Conservation (phyloP, 30 jellyfish, hydroid and myxozoan species). For the Morbakka virulenta region DNA sequence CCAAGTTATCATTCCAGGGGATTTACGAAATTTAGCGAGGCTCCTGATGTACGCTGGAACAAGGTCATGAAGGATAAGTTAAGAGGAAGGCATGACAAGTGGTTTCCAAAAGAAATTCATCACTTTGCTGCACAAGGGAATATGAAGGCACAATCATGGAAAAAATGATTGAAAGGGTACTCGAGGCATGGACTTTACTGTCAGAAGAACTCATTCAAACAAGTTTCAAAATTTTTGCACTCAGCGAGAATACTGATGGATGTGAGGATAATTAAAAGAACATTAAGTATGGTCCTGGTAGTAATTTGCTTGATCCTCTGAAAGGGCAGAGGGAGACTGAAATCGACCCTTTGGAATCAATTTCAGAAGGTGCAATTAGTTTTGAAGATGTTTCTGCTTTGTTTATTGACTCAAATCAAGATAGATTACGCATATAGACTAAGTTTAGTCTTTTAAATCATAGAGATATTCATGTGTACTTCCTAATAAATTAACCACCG, state of each 20-base stretch:
- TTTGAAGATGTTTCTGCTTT: not conserved
- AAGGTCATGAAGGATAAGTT: not conserved
- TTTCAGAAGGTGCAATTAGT: not conserved
- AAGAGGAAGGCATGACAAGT: not conserved
- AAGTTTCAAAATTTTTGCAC: not conserved
- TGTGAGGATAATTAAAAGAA: not conserved
- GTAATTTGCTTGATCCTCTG: not conserved
- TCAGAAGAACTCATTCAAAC: not conserved
- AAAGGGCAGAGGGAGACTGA: not conserved
- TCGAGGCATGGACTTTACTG: not conserved
- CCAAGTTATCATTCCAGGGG: not conserved
- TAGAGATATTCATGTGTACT: not conserved
- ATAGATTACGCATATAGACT: not conserved
- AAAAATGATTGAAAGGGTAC: not conserved
- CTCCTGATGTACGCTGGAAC: not conserved
- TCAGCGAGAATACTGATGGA: not conserved
- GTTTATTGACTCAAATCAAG: not conserved
- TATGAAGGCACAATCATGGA: not conserved
- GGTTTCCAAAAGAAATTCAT: not conserved
- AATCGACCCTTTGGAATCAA: not conserved
- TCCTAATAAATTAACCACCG: not conserved
- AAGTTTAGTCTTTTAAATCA: too few species aligned
- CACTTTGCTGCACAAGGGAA: not conserved
- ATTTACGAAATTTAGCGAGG: not conserved
- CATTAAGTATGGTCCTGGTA: not conserved